Evolutionary conservation across 2,888 invertebrate genomes (phyloP), one percentile per base, ranked within the genome.

Genomic region (Ferrisia virgata): DNA sequence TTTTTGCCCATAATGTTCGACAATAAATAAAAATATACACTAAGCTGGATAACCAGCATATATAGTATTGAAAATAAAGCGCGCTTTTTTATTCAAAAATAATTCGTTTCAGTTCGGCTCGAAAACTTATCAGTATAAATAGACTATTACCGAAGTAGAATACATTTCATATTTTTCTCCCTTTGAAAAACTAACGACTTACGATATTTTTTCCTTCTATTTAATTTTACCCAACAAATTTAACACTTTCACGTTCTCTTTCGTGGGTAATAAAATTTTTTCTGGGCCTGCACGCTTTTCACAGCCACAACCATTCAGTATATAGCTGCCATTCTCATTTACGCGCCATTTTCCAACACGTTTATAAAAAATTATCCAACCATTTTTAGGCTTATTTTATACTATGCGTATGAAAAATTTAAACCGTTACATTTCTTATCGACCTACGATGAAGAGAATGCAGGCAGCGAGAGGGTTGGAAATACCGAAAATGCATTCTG

Each of bases 51-150:
- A 64, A 64, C 33, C 72, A 72, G 33, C n/a, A 28, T 13, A 33
- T 33, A 31, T 15, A 72, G 72, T 72, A 72, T 72, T 31, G 72
- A 72, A 72, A 72, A 72, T 33, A 33, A 72, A 72, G 31, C 72
- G 33, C 25, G 28, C 58, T 64, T 64, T 64, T 64, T 64, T 47
- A 47, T 47, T 64, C 58, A 64, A 28, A 64, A 64, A 64, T 64
- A 64, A 64, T 64, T 64, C 13, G 28, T 64, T 28, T 64, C 11
- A 28, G 13, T 64, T 28, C 58, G 58, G 25, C 15, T n/a, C 11
- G 9, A 25, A 64, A 47, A 64, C 58, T 64, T 64, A 64, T 64
- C 58, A 28, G 58, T 28, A 64, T 64, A 47, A 47, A 47, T 47
- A 47, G 47, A 47, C 47, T 47, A 64, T 64, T 28, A 64, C 28